A percentile compares a stretch with the other conserved stretches of the same genome.
phyloP scores from a whole-genome alignment of 2,113 vertebrate species.

The Panurus biarmicus region DNA sequence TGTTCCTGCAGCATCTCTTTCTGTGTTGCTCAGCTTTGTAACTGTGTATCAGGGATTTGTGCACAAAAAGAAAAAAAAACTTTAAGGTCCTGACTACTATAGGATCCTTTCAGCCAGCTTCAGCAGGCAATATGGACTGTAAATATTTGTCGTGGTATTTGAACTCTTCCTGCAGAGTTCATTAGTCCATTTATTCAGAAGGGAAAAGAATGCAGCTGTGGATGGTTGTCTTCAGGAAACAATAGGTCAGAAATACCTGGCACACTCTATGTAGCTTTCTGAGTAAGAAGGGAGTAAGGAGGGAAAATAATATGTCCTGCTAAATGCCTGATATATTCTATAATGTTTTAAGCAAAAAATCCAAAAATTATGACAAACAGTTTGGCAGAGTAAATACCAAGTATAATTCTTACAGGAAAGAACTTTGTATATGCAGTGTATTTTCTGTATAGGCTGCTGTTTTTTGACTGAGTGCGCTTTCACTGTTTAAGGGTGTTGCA shows the following conservation, averaged over 20 bases:
- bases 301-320: not conserved
- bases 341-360: not conserved
- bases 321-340: not conserved
- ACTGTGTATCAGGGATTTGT: not conserved
- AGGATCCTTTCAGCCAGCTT: not conserved
- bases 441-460: not conserved
- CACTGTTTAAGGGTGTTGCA: not conserved
- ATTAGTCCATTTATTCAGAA: not conserved
- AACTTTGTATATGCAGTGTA: accelerated
- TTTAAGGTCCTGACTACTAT: not conserved
- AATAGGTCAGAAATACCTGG: not conserved
- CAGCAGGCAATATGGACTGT: not conserved
- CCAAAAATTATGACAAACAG: not conserved
- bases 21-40: not conserved
- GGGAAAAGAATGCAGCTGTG: accelerated
- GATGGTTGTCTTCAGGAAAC: not conserved
- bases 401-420: not conserved
- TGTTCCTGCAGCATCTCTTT: not conserved
- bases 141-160: not conserved
- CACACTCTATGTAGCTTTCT: not conserved
- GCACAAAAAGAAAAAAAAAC: not conserved
- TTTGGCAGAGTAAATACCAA: not conserved
- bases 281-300: not conserved
- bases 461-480: not conserved
- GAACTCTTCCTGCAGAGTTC: not conserved